Evolutionary conservation across 2,797 vertebrate genomes (phyloP), one percentile per base, ranked within the genome.

Genomic region (Psittacula echo): DNA sequence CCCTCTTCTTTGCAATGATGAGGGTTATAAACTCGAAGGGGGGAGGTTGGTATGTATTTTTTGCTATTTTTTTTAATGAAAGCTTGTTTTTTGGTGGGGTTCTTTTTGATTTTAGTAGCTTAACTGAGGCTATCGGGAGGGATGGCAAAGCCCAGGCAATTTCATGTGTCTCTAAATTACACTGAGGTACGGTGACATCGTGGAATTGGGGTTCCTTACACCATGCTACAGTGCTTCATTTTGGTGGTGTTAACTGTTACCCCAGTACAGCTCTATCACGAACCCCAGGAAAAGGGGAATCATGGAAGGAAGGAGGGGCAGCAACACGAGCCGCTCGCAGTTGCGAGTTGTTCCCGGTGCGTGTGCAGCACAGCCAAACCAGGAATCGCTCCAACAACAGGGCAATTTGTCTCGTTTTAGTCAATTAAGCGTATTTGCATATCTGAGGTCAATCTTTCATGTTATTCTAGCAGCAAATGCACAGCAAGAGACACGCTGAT

Each of bases 361-460:
- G 58, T 27, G 41, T 39, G 74, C 83, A 74, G 51, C 77, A 41
- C 2, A 5, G 61, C 67, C 88, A 94, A 88, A 67, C 41, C 84
- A 60, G 77, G 47, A 90, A 94, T 61, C 44, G 34, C 67, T 93
- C 54, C 27, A 24, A 6, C 23, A 2, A 64, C 37, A 32, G 51
- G 48, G 73, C 45, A 81, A 95, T 95, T 95, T 94, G 89, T 95
- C 85, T 60, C 4, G 0, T 81, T 96, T 90, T 83, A 93, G 87
- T 95, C 86, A 94, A 75, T 91, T 91, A 93, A 90, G 50, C 42
- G 83, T 75, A 92, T 95, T 96, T 97, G 89, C 91, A 94, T 96
- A 90, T 94, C 96, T 92, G 76, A 94, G 79, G 77, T 93, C 88
- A 92, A 95, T 91, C 68, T 91, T 94, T 94, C 89, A 82, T 90